These are phyloP conservation scores for Pachliopta kotzebuea DNA, from an alignment of 2,888 invertebrate species.

Conservation along the genomic window DNA sequence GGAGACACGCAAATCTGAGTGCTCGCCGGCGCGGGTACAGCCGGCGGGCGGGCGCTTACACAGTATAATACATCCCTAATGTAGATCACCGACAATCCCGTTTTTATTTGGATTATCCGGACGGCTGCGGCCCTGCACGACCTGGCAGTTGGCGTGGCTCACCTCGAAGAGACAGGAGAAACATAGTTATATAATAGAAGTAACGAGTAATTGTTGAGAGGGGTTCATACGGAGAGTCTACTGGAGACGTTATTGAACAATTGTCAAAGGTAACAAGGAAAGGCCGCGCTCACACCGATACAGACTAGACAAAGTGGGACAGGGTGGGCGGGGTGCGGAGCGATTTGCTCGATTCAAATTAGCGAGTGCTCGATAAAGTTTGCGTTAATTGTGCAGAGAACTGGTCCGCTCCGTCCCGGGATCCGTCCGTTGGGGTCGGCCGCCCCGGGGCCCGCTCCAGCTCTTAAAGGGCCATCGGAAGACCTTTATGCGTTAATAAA, in stretches of 20 bases:
- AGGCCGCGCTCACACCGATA: no score
- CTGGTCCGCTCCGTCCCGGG: constrained; percentile 56
- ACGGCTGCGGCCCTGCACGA: not conserved
- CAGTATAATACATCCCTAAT: constrained; percentile 70
- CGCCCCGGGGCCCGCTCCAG: constrained; percentile 73
- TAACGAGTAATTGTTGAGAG: no score
- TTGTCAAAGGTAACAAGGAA: no score
- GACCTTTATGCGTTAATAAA: constrained; percentile 81
- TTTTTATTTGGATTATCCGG: constrained; percentile 37
- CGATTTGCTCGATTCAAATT: constrained; percentile 60
- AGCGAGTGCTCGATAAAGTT: constrained; percentile 59
- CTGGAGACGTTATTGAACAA: no score
- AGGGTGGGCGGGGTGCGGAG: not conserved
- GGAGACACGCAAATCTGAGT: constrained; percentile 77
- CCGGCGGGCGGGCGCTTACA: constrained; percentile 61
- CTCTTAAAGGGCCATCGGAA: constrained; percentile 79
- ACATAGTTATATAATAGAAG: no score
- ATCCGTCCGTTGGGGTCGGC: constrained; percentile 75
- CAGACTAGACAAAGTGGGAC: no score
- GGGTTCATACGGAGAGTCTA: no score
- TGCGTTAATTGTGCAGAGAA: constrained; percentile 66
- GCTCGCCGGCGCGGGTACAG: constrained; percentile 47
- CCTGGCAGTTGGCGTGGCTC: no score
- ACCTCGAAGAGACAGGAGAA: no score
- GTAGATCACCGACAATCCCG: constrained; percentile 33